phyloP scores from a whole-genome alignment of 1,140 invertebrate species.

The Panonychus citri region DNA sequence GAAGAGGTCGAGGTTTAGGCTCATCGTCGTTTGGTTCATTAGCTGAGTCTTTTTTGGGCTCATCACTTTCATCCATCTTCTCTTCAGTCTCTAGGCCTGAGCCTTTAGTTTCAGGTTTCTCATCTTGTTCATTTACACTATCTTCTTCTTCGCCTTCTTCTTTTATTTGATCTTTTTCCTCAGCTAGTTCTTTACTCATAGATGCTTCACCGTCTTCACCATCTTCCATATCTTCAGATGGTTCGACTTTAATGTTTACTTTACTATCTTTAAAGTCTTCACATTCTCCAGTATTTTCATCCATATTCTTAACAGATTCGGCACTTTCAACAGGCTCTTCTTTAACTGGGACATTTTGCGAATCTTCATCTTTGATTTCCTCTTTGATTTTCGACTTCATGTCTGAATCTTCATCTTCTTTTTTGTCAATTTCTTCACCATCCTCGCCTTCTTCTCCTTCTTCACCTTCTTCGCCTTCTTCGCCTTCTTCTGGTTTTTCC shows the following conservation, averaged over 20 bases:
- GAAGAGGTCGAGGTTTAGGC: constrained; percentile 29
- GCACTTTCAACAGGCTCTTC: constrained; percentile 4
- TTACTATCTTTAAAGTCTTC: constrained; percentile 17
- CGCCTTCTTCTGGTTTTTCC: constrained; percentile 13
- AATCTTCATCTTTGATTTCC: neutral
- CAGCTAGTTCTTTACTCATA: constrained; percentile 18
- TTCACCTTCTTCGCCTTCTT: neutral
- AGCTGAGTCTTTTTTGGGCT: neutral
- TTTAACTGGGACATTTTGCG: neutral
- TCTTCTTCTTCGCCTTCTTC: constrained; percentile 25
- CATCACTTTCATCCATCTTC: constrained; percentile 26
- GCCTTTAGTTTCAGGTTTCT: constrained; percentile 9
- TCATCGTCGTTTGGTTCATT: constrained; percentile 6
- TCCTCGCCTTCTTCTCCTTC: constrained; percentile 13
- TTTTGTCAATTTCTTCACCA: constrained; percentile 11
- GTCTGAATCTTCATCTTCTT: constrained; percentile 11
- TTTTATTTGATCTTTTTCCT: constrained; percentile 19
- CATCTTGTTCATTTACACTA: constrained; percentile 15
- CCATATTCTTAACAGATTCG: constrained; percentile 7
- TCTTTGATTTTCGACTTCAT: neutral
- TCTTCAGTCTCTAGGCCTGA: constrained; percentile 4
- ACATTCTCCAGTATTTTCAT: constrained; percentile 17
- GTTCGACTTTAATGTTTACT: constrained; percentile 13
- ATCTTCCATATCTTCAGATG: constrained; percentile 14
- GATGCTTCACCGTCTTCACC: constrained; percentile 12